phyloP scores from a whole-genome alignment of 92 coral and sea anemone species.

The Parazoanthus darwini region DNA sequence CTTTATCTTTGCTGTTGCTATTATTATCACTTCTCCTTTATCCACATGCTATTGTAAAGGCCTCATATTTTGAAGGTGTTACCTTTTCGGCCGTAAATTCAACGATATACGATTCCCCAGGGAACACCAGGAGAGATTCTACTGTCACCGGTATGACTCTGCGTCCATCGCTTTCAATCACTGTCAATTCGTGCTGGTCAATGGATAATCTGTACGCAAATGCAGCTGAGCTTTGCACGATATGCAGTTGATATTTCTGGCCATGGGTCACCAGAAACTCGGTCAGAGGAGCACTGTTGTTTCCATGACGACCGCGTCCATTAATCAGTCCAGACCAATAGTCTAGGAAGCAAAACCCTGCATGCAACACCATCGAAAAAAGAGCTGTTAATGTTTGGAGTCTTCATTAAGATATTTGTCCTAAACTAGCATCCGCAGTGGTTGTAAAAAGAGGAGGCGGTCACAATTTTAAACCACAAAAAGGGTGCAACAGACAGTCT shows the following conservation, averaged over 20 bases:
- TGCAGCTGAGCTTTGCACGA: conserved; percentile 9
- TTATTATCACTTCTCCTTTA: too few relatives aligned
- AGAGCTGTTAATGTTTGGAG: too few relatives aligned
- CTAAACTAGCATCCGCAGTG: too few relatives aligned
- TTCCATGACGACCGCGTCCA: conserved; percentile 56
- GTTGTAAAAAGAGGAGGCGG: too few relatives aligned
- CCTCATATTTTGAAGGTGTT: not conserved
- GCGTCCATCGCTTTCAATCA: conserved; percentile 65
- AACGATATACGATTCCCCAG: conserved; percentile 61
- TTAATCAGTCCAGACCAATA: conserved; percentile 57
- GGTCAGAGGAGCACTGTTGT: conserved; percentile 58
- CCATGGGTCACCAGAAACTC: conserved; percentile 49
- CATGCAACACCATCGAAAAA: too few relatives aligned
- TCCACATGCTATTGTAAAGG: too few relatives aligned
- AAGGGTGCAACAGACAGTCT: too few relatives aligned
- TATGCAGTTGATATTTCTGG: conserved; percentile 44
- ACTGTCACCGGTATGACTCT: conserved; percentile 50
- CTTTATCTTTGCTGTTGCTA: too few relatives aligned
- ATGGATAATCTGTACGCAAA: conserved; percentile 62
- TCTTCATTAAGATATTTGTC: too few relatives aligned
- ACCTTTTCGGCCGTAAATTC: conserved; percentile 53
- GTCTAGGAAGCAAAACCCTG: not conserved
- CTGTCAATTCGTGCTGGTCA: conserved; percentile 60
- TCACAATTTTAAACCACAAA: too few relatives aligned
- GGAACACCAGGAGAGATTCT: conserved; percentile 56